Evolutionary conservation across 2,888 invertebrate species (phyloP), one percentile per base, ranked within the genome.

Genomic region (Tineola bisselliella): DNA sequence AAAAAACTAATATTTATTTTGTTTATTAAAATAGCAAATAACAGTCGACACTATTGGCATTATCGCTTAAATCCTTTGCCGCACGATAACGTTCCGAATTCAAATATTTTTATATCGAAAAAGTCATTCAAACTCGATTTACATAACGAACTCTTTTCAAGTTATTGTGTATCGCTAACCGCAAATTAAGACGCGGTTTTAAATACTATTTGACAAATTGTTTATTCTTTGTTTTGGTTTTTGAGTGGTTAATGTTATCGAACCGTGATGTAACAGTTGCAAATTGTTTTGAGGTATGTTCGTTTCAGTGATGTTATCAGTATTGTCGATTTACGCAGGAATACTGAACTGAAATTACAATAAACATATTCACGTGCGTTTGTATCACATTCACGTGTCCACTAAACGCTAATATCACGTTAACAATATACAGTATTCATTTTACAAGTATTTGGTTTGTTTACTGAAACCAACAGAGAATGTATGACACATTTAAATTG

Each of bases 101-200:
- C 52, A 54, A 25, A 54, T 54, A 54, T 54, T 54, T 54, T 18
- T 18, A 54, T 54, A 54, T 54, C 54, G 54, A 54, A 54, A 54
- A 54, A 54, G 19, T 54, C 54, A 54, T 54, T 54, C 54, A 10
- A 54, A 54, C 54, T 54, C 54, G 19, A 54, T 54, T 54, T 54
- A 54, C 54, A 54, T 54, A 54, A 54, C 54, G 25, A 54, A 54
- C 54, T 54, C 25, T 13, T 54, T 8, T 54, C 52, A 15, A 52
- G 15, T 17, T 18, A 54, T 18, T 25, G 54, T 25, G 18, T 12
- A 54, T 2, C 54, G 25, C 54, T 3, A 25, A 25, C 3, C 2
- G 12, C n/a, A 1, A n/a, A 11, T 54, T 54, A 25, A 54, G 1
- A 12, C 18, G 25, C 25, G 54, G 54, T 54, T 54, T 54, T 25